Percentiles rank a stretch among this genome's conserved stretches.
These are phyloP conservation scores for Lochmaea capreae DNA, from an alignment of 2,888 invertebrate species.

Conservation along the genomic window DNA sequence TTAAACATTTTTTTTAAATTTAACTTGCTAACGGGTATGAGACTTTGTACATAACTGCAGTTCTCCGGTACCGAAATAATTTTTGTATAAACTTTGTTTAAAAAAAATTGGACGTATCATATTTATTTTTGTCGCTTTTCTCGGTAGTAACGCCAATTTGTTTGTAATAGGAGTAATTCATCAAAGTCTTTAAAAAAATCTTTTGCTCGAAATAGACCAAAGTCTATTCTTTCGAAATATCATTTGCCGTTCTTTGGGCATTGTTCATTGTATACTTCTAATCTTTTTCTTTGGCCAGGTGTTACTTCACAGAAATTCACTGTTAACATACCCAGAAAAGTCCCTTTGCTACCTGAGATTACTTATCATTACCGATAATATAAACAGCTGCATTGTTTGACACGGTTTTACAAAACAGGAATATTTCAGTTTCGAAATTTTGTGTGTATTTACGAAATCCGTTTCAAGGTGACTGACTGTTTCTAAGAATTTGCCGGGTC, in stretches of 20 bases:
- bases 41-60: too few species aligned
- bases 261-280: constrained; percentile 50
- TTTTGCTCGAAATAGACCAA: constrained; percentile 34
- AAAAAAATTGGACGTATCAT: neutral
- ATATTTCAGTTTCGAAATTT: constrained; percentile 51
- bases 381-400: constrained; percentile 61
- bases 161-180: constrained; percentile 33
- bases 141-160: constrained; percentile 11
- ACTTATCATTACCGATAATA: constrained; percentile 59
- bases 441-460: constrained; percentile 27
- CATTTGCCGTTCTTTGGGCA: constrained; percentile 39
- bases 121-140: neutral
- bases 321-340: constrained; percentile 48
- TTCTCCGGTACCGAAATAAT: too few species aligned
- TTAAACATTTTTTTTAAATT: too few species aligned
- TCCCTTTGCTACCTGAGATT: constrained; percentile 57
- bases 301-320: constrained; percentile 52
- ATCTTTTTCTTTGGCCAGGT: constrained; percentile 50
- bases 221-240: constrained; percentile 41
- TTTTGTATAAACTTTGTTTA: too few species aligned
- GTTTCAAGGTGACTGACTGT: constrained; percentile 38
- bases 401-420: constrained; percentile 54
- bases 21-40: too few species aligned
- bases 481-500: constrained; percentile 38
- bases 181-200: constrained; percentile 32